Percentiles rank a stretch among this genome's conserved stretches.
Conservation (phyloP, 2,113 vertebrate species). For the Dicaeum eximium region DNA sequence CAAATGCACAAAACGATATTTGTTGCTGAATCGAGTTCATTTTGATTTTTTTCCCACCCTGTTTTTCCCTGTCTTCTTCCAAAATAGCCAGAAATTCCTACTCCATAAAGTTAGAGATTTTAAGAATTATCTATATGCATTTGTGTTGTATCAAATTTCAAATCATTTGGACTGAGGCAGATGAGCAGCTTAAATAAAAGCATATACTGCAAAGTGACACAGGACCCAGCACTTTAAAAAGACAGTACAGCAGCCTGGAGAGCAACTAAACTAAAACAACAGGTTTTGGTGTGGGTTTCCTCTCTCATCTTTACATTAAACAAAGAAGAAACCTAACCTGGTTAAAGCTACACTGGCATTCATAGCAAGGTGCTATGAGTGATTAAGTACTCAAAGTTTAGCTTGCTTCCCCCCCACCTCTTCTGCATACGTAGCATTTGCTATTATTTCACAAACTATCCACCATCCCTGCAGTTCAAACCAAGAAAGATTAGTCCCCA, state of each 20-base stretch:
- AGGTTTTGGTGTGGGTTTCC: background rate
- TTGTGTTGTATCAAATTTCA: background rate
- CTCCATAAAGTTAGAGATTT: background rate
- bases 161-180: background rate
- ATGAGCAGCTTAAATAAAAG: background rate
- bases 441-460: background rate
- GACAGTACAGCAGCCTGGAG: background rate
- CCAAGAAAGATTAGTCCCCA: background rate
- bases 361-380: background rate
- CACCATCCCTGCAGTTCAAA: background rate
- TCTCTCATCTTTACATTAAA: background rate
- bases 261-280: background rate
- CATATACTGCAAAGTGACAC: background rate
- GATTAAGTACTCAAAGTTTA: background rate
- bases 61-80: background rate
- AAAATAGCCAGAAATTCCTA: background rate
- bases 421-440: background rate
- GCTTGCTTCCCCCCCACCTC: background rate
- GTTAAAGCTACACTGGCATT: background rate
- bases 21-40: background rate
- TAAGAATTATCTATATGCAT: background rate
- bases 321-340: background rate
- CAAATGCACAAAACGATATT: background rate
- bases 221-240: background rate
- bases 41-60: background rate